A percentile compares a stretch with the other conserved stretches of the same genome.
Conservation (phyloP, 2,888 invertebrate species). For the Tenodera sinensis region DNA sequence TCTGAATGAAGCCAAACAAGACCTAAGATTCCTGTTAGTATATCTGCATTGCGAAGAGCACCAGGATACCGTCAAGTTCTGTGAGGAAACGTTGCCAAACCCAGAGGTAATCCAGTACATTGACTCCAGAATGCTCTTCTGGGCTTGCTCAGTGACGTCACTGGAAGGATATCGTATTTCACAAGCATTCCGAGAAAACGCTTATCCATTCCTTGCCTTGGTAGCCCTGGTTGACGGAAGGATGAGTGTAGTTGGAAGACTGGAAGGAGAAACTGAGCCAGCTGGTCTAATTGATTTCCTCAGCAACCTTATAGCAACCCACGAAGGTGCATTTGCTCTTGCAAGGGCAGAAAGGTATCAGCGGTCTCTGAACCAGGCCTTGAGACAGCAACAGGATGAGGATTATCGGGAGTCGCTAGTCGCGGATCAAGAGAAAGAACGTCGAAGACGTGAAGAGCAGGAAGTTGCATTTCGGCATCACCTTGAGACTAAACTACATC, state of each 20-base stretch:
- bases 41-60: conserved; percentile 90
- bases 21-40: conserved; percentile 86
- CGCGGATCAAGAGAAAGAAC: conserved; percentile 94
- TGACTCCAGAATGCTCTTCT: conserved; percentile 81
- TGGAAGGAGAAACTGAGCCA: conserved; percentile 80
- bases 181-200: conserved; percentile 77
- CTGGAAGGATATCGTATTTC: conserved; percentile 91
- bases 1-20: conserved; percentile 91
- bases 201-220: conserved; percentile 83
- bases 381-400: conserved; percentile 88
- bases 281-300: conserved; percentile 68
- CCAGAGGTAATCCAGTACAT: conserved; percentile 74
- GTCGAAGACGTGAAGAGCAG: conserved; percentile 59
- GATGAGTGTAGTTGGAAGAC: conserved; percentile 86
- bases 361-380: conserved; percentile 76
- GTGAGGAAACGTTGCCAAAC: conserved; percentile 72
- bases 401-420: conserved; percentile 87
- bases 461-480: conserved; percentile 41
- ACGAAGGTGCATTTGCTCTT: conserved; percentile 81
- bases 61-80: conserved; percentile 75
- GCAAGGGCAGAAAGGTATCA: conserved; percentile 83
- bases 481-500: conserved; percentile 46
- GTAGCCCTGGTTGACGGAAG: conserved; percentile 85
- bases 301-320: conserved; percentile 73
- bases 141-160: conserved; percentile 87